Base-by-base conservation (phyloP, 2,888 invertebrate species). In the Catonia carolina region DNA sequence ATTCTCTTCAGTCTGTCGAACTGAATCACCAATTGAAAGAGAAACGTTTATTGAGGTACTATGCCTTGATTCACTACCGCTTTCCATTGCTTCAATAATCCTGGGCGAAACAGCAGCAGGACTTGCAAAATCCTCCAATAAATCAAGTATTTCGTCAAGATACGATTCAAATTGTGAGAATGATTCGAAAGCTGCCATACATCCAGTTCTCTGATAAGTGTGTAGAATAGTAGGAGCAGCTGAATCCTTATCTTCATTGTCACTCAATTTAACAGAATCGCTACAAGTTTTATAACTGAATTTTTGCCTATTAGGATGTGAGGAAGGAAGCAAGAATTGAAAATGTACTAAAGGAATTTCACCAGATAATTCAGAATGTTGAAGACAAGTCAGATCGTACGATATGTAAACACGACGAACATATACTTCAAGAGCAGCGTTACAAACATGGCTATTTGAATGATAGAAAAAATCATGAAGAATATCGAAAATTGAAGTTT, bases 391-490 rank as follows among this genome's bases (percentile, higher is more conserved):
- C 64, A 98, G 80, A 63, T 94, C 93, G 71, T 95, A 95, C 3
- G 93, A 93, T 22, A 90, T 93, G 74, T 97, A 98, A 0, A 96
- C 94, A 37, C 94, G 79, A 2, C 97, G 79, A 0, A 98, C 94
- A 73, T 98, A 98, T 2, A 98, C 79, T 73, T 98, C 98, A 7
- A 97, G 73, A 0, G 97, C 92, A 2, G 98, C 97, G 74, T 93
- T 93, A 70, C 93, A 87, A 4, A 98, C 93, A 66, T 89, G 85
- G 1, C 85, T 81, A 69, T 94, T 93, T 2, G 84, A 79, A 69
- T 98, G 98, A 70, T 91, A 98, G 78, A 98, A 98, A 78, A 98
- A 98, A 68, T 96, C 96, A 70, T 96, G 97, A 14, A 98, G 78
- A 41, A 98, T 96, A 69, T 98, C 98, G 71, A 96, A 98, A 62